phyloP scores from a whole-genome alignment of 2,113 vertebrate species.

The Chaenogobius annularis region DNA sequence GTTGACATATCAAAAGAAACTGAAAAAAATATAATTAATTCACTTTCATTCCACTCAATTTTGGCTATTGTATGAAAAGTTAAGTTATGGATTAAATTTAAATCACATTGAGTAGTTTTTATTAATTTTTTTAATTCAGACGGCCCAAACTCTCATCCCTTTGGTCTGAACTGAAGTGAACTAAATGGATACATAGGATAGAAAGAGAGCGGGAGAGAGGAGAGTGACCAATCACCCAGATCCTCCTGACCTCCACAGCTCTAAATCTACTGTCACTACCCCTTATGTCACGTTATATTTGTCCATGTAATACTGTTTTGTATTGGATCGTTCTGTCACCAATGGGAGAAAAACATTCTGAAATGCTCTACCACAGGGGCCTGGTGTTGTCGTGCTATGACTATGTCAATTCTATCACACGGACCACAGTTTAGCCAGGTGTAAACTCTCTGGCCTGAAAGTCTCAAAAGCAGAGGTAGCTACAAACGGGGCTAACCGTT shows the following conservation, averaged over 20 bases:
- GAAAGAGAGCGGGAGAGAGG: not conserved
- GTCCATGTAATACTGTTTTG: not conserved
- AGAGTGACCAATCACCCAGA: constrained; percentile 35
- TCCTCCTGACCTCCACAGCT: constrained; percentile 34
- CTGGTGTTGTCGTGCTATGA: no score
- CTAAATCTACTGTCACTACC: not conserved
- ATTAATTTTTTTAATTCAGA: not conserved
- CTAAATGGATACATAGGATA: no score
- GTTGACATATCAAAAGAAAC: no score
- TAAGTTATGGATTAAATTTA: no score
- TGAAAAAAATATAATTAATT: no score
- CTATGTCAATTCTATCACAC: no score
- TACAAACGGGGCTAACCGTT: not conserved
- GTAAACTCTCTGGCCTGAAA: not conserved
- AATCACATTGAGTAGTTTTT: not conserved
- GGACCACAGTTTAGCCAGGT: not conserved
- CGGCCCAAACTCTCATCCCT: not conserved
- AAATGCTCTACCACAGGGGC: no score
- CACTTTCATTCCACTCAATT: no score
- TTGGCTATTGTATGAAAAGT: no score
- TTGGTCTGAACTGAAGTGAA: not conserved
- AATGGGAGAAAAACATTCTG: no score
- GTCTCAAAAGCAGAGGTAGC: not conserved
- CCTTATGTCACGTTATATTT: not conserved
- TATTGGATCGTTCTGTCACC: not conserved